Evolutionary conservation across 2,113 vertebrate species (phyloP), one percentile per base, ranked within the genome.

Genomic region (Rhinichthys klamathensis): DNA sequence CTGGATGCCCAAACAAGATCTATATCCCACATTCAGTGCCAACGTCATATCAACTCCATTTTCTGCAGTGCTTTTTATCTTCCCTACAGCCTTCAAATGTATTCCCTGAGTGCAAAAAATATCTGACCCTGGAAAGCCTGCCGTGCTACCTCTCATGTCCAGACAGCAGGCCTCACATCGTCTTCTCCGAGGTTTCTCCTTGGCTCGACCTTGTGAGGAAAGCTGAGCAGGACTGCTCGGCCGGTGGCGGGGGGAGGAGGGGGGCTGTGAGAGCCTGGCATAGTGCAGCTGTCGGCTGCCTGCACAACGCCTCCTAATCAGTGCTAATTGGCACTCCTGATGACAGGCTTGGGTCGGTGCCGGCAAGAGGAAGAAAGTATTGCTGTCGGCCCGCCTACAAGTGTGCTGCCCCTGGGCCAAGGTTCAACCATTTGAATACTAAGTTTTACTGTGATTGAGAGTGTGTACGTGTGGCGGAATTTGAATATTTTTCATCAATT

Each of bases 241-340:
- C 76, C 58, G 9, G 18, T 44, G 58, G 75, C 27, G n/a, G 75
- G 65, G 80, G 61, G 41, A 82, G 82, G n/a, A 23, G 30, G 25
- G n/a, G 72, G 82, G 63, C 76, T 70, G 87, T 5, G 21, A 83
- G 86, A 67, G 46, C 82, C 88, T 91, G 90, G 87, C 87, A 90
- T 44, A 49, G 78, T 88, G 79, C 69, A 86, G 70, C 88, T 91
- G 88, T 84, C 27, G 15, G 83, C 30, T 77, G 89, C 87, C 84
- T 83, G 8, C 51, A 89, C 88, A 88, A 79, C 63, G 76, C 87
- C 84, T 91, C 88, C 90, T 92, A 91, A 93, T 93, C 89, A 89
- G 85, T 67, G 54, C 86, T 93, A 93, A 93, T 92, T 93, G 93
- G 90, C 91, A 91, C 88, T 75, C 84, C 51, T 89, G 90, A 89